These are phyloP conservation scores for Pelodiscus sinensis DNA, from an alignment of 2,113 vertebrate species.

Conservation along the genomic window DNA sequence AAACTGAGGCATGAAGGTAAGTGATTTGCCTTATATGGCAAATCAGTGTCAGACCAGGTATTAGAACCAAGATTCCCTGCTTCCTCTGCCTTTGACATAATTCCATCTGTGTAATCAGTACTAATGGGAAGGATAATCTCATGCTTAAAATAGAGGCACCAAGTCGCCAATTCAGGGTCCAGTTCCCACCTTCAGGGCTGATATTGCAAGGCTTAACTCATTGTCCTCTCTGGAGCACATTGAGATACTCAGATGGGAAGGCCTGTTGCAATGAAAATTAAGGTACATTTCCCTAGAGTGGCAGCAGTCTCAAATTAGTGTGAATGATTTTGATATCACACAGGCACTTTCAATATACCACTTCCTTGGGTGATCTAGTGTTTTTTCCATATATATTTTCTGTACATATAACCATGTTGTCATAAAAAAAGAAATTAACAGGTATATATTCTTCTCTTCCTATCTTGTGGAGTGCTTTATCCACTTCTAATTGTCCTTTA, in stretches of 20 bases:
- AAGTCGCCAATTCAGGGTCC: neutral
- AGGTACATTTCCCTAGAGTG: neutral
- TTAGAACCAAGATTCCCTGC: neutral
- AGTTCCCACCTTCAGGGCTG: neutral
- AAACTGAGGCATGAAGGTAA: neutral
- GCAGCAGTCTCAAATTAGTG: neutral
- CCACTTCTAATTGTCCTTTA: neutral
- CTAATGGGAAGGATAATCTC: neutral
- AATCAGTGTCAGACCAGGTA: neutral
- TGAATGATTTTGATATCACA: neutral
- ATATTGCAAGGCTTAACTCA: neutral
- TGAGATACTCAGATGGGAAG: neutral
- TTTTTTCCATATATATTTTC: neutral
- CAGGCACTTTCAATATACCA: neutral
- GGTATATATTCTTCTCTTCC: neutral
- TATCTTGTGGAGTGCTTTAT: neutral
- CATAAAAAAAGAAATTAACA: neutral
- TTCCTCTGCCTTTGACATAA: neutral
- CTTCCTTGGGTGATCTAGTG: neutral
- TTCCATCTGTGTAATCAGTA: neutral
- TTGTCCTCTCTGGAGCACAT: neutral
- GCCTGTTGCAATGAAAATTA: neutral
- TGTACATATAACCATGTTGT: neutral
- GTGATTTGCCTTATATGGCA: neutral
- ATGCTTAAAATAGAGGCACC: neutral